Evolutionary conservation across 2,113 vertebrate genomes (phyloP).

Genomic region (Suricata suricatta): DNA sequence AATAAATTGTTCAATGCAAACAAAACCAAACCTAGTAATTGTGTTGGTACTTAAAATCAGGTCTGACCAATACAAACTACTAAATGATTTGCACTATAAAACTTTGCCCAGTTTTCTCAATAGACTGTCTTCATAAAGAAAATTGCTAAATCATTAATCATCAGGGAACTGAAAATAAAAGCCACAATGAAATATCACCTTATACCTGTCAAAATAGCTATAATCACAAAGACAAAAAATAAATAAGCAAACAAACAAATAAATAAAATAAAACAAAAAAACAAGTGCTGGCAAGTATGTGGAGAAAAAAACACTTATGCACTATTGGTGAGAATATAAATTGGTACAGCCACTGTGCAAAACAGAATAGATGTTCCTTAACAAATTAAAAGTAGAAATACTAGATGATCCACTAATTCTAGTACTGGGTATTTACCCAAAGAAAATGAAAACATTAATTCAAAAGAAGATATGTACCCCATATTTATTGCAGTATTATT

Average conservation of each 20-base stretch:
- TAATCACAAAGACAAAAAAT: not conserved
- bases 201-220: not conserved
- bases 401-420: not conserved
- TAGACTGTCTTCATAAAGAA: not conserved
- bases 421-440: not conserved
- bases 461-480: not conserved
- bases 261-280: not conserved
- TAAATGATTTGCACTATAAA: not conserved
- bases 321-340: not conserved
- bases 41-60: not conserved
- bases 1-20: not conserved
- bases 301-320: not conserved
- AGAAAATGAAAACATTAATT: not conserved
- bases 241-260: not conserved
- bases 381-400: not conserved
- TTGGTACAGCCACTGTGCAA: not conserved
- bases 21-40: not conserved
- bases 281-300: not conserved
- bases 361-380: not conserved
- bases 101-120: not conserved
- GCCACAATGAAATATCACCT: not conserved
- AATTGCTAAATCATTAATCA: constrained; percentile 3
- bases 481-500: not conserved
- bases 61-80: not conserved
- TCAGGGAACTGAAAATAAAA: not conserved